Evolutionary conservation across 2,797 vertebrate species (phyloP).

Genomic region (Allobates femoralis): DNA sequence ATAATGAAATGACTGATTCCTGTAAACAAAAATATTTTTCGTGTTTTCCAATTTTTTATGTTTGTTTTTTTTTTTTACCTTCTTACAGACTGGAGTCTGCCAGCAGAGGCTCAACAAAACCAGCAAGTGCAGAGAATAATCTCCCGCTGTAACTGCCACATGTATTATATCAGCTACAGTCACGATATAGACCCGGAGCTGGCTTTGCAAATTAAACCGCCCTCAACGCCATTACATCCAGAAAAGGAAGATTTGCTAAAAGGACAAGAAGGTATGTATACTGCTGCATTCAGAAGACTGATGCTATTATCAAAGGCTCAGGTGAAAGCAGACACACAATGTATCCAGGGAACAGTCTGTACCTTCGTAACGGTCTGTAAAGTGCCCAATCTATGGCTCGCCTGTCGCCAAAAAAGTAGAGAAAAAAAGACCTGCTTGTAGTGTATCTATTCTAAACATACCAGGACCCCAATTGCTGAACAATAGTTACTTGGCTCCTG

Average conservation of each 20-base stretch:
- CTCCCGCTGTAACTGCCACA: constrained; percentile 96
- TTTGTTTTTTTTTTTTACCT: background rate
- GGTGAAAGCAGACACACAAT: too few relatives aligned
- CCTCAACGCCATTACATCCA: constrained; percentile 84
- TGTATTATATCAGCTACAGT: constrained; percentile 99
- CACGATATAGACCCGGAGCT: constrained; percentile 96
- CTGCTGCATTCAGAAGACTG: constrained; percentile 28
- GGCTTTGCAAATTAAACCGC: constrained; percentile 95
- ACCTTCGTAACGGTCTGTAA: too few relatives aligned
- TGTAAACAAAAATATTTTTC: background rate
- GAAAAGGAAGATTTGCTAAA: constrained; percentile 97
- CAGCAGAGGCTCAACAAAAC: constrained; percentile 90
- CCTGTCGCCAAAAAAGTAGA: too few relatives aligned
- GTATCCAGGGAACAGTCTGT: too few relatives aligned
- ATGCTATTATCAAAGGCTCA: background rate
- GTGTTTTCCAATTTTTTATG: background rate
- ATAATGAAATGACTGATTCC: background rate
- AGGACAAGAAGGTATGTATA: constrained; percentile 89
- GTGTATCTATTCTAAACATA: too few relatives aligned
- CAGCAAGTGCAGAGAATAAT: constrained; percentile 98
- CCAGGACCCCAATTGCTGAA: too few relatives aligned
- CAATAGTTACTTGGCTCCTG: too few relatives aligned
- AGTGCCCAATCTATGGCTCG: too few relatives aligned
- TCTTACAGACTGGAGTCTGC: constrained; percentile 91
- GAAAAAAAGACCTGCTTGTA: too few relatives aligned